phyloP scores from a whole-genome alignment of 2,113 vertebrate species.

The Mustelus asterias region DNA sequence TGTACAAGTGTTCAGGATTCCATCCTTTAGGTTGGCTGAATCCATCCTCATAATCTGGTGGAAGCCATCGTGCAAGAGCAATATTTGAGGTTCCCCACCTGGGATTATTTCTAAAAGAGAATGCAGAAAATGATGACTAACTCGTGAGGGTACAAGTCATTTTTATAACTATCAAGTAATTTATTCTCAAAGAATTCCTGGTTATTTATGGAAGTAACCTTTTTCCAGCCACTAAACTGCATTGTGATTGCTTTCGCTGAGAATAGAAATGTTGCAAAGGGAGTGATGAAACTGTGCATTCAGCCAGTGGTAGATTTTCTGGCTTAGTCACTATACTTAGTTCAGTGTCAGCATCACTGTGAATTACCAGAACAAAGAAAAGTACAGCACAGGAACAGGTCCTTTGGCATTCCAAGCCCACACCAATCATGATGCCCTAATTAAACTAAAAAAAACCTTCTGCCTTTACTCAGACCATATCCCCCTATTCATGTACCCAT shows the following conservation, averaged over 20 bases:
- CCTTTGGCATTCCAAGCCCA: too few relatives aligned
- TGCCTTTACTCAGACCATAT: too few relatives aligned
- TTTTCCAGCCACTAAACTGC: not conserved
- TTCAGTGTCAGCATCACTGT: not conserved
- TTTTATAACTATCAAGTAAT: not conserved
- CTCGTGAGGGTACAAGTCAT: not conserved
- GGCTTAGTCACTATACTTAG: not conserved
- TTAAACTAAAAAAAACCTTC: too few relatives aligned
- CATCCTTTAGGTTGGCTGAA: conserved; percentile 81
- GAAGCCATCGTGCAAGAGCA: conserved; percentile 81
- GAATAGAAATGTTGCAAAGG: not conserved
- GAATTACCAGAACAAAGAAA: not conserved
- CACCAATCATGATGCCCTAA: too few relatives aligned
- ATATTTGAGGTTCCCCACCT: conserved; percentile 82
- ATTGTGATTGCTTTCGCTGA: not conserved
- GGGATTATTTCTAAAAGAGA: conserved; percentile 66
- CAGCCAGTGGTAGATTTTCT: not conserved
- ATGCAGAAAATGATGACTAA: not conserved
- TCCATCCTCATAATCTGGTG: conserved; percentile 80
- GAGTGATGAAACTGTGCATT: not conserved
- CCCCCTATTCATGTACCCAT: too few relatives aligned
- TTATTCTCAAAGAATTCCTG: not conserved
- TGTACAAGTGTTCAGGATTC: conserved; percentile 64
- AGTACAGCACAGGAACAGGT: too few relatives aligned
- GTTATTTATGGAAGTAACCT: not conserved